These are phyloP conservation scores for Poeciliopsis turrubarensis DNA, from an alignment of 2,113 vertebrate species.

Conservation along the genomic window DNA sequence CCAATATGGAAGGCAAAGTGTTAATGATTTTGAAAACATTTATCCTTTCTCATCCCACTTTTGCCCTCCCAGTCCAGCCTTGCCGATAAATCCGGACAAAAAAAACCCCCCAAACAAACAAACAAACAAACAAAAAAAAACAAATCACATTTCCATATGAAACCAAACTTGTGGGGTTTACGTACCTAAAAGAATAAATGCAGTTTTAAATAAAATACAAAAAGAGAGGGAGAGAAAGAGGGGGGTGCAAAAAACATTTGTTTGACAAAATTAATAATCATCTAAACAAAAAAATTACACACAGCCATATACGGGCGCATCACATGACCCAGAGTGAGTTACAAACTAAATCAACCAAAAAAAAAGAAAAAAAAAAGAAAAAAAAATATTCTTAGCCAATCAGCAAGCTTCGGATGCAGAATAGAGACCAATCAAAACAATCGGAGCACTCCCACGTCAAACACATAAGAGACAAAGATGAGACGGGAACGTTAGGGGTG, in stretches of 20 bases:
- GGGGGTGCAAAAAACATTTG: conserved; percentile 74
- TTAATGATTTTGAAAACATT: conserved; percentile 61
- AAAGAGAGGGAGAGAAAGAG: conserved; percentile 67
- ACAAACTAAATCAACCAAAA: conserved; percentile 51
- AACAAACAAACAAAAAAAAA: no score
- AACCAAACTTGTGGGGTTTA: conserved; percentile 78
- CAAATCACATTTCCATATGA: conserved; percentile 71
- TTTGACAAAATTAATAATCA: conserved; percentile 73
- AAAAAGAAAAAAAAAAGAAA: conserved; percentile 34
- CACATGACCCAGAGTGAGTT: conserved; percentile 79
- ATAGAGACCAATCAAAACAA: conserved; percentile 81
- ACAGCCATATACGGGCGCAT: conserved; percentile 80
- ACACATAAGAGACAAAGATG: conserved; percentile 73
- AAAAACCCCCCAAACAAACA: neutral
- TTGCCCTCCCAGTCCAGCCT: conserved; percentile 55
- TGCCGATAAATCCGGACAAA: conserved; percentile 42
- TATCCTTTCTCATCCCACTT: conserved; percentile 47
- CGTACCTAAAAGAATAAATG: conserved; percentile 66
- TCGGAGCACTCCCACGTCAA: conserved; percentile 79
- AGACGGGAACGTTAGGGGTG: conserved; percentile 55
- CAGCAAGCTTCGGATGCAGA: conserved; percentile 83
- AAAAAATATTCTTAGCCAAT: conserved; percentile 75
- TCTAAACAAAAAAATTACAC: conserved; percentile 77
- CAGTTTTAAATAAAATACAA: conserved; percentile 51
- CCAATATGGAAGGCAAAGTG: conserved; percentile 56